phyloP scores from a whole-genome alignment of 2,797 vertebrate genomes.

The Tokudaia tokunoshimensis region DNA sequence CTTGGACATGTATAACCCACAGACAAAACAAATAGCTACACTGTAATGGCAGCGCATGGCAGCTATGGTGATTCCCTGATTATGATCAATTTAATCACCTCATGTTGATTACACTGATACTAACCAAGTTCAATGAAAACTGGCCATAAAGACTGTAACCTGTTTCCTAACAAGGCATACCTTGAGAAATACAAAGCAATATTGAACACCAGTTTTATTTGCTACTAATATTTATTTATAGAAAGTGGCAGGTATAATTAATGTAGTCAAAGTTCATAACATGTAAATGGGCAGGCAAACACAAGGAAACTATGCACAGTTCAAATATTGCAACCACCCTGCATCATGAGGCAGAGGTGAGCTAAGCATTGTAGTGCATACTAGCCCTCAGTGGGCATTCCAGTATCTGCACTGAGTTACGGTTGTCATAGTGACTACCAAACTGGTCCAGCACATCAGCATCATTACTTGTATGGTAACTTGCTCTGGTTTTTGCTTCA shows the following conservation, averaged over 20 bases:
- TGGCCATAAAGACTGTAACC: conserved; percentile 63
- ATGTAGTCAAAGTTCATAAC: conserved; percentile 75
- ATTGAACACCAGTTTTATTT: conserved; percentile 81
- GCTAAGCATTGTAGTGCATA: conserved; percentile 20
- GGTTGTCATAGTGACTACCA: conserved; percentile 2
- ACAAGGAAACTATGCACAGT: conserved; percentile 68
- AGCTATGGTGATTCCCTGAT: conserved; percentile 62
- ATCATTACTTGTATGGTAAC: neutral
- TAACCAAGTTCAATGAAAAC: conserved; percentile 75
- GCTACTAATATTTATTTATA: conserved; percentile 80
- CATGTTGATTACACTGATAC: conserved; percentile 59
- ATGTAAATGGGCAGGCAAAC: conserved; percentile 76
- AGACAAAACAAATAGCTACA: conserved; percentile 75
- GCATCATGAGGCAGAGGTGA: conserved; percentile 2
- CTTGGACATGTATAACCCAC: conserved; percentile 55
- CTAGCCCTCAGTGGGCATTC: conserved; percentile 14
- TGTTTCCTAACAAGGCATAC: neutral
- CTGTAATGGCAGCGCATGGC: conserved; percentile 66
- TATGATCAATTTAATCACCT: conserved; percentile 74
- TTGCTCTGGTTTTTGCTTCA: neutral
- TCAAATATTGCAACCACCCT: conserved; percentile 27
- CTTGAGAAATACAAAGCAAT: conserved; percentile 68
- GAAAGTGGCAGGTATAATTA: conserved; percentile 84
- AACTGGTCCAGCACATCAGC: neutral
- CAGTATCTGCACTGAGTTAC: conserved; percentile 46